Evolutionary conservation across 2,888 invertebrate species (phyloP).

Genomic region (Cephus runcator): DNA sequence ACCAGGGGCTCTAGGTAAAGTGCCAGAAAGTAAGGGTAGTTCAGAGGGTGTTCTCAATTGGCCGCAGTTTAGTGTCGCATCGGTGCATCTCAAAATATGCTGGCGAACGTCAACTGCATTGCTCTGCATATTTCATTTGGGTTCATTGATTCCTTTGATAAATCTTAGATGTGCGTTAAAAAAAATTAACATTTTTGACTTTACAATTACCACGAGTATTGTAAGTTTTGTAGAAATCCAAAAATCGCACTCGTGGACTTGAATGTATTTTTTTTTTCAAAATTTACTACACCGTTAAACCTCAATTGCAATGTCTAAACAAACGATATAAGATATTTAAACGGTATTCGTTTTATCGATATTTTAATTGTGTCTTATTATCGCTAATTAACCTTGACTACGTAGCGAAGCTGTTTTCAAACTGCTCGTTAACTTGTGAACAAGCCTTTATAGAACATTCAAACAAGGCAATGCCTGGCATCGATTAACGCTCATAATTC

Average conservation of each 20-base stretch:
- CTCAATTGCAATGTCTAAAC: not conserved
- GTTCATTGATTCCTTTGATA: not conserved
- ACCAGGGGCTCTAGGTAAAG: not conserved
- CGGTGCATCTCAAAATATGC: slow-evolving; percentile 51
- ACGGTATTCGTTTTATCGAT: not conserved
- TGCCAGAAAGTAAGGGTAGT: not conserved
- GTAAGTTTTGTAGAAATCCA: not conserved
- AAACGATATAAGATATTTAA: not conserved
- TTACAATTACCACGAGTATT: not conserved
- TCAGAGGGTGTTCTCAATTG: slow-evolving; percentile 39
- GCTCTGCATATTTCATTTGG: slow-evolving; percentile 45
- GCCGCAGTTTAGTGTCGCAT: slow-evolving; percentile 58
- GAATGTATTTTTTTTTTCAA: not conserved
- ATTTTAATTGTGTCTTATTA: not conserved
- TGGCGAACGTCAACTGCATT: slow-evolving; percentile 54
- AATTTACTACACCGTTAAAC: not conserved
- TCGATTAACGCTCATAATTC: not conserved
- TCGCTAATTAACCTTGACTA: not conserved
- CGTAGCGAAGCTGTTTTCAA: not conserved
- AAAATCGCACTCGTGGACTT: not conserved
- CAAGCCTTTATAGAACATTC: not conserved
- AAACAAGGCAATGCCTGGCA: not conserved
- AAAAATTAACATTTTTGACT: not conserved
- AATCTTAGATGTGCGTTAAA: not conserved
- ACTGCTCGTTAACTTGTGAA: not conserved